Percentiles rank a stretch among this genome's conserved stretches.
phyloP scores from a whole-genome alignment of 2,888 invertebrate species.

The Noctua fimbriata region DNA sequence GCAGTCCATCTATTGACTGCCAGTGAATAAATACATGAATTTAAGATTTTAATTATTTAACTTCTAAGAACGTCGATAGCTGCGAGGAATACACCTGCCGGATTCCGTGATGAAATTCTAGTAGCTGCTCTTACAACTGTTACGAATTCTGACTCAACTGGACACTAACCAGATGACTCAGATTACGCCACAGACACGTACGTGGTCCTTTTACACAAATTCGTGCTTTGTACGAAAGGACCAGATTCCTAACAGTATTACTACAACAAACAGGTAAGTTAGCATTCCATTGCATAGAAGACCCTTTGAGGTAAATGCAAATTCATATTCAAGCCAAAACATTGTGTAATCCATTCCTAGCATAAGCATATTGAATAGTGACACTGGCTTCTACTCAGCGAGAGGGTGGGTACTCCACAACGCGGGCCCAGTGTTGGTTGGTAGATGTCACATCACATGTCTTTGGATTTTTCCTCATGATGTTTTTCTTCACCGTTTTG shows the following conservation, averaged over 20 bases:
- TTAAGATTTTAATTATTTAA: not conserved
- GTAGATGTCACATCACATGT: not conserved
- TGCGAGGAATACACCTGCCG: constrained; percentile 9
- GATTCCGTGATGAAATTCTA: not conserved
- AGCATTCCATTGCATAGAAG: constrained; percentile 40
- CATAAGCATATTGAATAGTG: not conserved
- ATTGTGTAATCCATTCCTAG: constrained; percentile 21
- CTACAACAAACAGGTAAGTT: constrained; percentile 24
- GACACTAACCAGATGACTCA: constrained; percentile 43
- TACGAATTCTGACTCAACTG: constrained; percentile 44
- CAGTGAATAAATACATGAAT: not conserved
- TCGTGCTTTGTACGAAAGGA: constrained; percentile 24
- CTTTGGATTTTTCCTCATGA: not conserved
- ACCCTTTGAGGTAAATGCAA: constrained; percentile 43
- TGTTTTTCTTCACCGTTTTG: not conserved
- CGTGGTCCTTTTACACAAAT: constrained; percentile 52
- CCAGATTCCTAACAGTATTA: constrained; percentile 38
- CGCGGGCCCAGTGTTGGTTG: not conserved
- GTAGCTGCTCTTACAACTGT: constrained; percentile 3
- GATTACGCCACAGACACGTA: constrained; percentile 30
- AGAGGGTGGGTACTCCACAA: not conserved
- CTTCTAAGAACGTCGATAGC: not conserved
- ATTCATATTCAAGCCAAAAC: constrained; percentile 36
- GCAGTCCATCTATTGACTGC: not conserved
- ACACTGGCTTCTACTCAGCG: not conserved